Evolutionary conservation across 53 echinoderm and acorn worm species (phyloP), one percentile per base, ranked within the genome.

Genomic region (Actinopyga echinites): DNA sequence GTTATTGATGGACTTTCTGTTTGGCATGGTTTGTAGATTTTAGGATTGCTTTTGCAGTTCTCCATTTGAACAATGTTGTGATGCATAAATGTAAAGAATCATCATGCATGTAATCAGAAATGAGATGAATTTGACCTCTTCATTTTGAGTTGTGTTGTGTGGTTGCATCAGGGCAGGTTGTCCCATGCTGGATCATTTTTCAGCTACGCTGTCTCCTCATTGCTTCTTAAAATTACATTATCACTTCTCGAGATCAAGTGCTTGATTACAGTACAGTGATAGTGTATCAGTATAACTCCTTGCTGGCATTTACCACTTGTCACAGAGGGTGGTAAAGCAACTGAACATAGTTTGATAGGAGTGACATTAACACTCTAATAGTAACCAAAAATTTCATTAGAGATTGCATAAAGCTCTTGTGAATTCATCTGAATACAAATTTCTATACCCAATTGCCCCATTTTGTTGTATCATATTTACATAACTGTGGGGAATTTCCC

Each of bases 241-340:
- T 9, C 33, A 67, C 33, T 32, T n/a, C 13, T 10, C 11, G 33
- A 67, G 67, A 32, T 33, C 33, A 34, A 10, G 44, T 44, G 8
- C 36, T 33, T 34, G 36, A 67, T 62, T 62, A 8, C 10, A 20
- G 36, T 67, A 33, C 21, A 13, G 44, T 67, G 67, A 67, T 67
- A 37, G 33, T 28, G n/a, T 67, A n/a, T 33, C 33, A n/a, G 67
- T 9, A 17, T 67, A 67, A 37, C 33, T 67, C 3, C 4, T 17
- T 35, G 33, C 67, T 67, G 67, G 67, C 36, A 33, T 67, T 37
- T 67, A 37, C 33, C 67, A 67, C 35, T 67, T 67, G 67, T 67
- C 67, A 67, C 67, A 67, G 30, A 20, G 36, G 67, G 67, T 67
- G 35, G 2, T 35, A 44, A 13, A 44, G 44, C 44, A 44, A 11